phyloP scores from a whole-genome alignment of 2,888 invertebrate genomes.

The Pomacea canaliculata region DNA sequence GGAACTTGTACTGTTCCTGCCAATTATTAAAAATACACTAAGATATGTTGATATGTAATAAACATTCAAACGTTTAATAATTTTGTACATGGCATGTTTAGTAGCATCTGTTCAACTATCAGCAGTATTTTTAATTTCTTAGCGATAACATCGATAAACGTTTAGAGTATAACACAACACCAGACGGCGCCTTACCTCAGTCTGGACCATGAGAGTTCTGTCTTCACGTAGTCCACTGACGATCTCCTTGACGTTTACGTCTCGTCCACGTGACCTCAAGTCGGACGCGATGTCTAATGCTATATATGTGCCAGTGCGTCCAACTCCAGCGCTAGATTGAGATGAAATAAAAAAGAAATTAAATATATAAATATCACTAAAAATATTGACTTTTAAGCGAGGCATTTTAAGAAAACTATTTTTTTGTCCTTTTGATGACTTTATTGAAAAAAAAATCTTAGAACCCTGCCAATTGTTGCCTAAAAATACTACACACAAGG shows the following conservation, averaged over 20 bases:
- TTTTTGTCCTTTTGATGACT: too few species aligned
- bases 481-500: too few species aligned
- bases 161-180: not conserved
- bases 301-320: constrained; percentile 10
- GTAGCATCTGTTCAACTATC: not conserved
- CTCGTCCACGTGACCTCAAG: constrained; percentile 3
- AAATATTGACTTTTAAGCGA: too few species aligned
- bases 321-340: constrained; percentile 4
- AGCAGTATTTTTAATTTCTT: not conserved
- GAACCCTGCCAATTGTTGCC: too few species aligned
- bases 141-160: not conserved
- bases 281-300: constrained; percentile 9
- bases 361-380: too few species aligned
- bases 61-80: not conserved
- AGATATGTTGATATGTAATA: not conserved
- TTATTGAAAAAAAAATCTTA: too few species aligned
- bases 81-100: not conserved
- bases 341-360: not conserved
- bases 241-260: not conserved
- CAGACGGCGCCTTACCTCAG: not conserved
- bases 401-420: too few species aligned
- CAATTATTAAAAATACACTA: not conserved
- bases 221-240: constrained; percentile 4
- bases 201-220: constrained; percentile 7
- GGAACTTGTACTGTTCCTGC: too few species aligned